Evolutionary conservation across 2,797 vertebrate genomes (phyloP).

Genomic region (Centropyge bicolor): DNA sequence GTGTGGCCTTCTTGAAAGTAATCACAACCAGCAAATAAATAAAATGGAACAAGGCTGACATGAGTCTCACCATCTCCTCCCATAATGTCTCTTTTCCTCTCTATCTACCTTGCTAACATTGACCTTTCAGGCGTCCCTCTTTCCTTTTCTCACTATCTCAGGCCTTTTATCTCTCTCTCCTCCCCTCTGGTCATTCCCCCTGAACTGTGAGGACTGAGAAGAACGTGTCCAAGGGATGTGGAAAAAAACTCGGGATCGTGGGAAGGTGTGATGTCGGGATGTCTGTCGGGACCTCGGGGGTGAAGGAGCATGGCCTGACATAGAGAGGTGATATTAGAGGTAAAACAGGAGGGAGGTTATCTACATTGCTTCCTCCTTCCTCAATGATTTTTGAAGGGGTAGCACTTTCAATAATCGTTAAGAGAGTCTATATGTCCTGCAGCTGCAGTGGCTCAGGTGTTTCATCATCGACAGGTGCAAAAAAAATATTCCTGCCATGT

Average conservation of each 20-base stretch:
- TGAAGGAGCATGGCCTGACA: constrained; percentile 33
- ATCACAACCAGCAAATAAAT: constrained; percentile 39
- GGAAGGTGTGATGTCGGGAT: constrained; percentile 60
- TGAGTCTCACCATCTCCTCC: constrained; percentile 3
- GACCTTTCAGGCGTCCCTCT: constrained; percentile 47
- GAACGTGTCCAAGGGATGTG: constrained; percentile 49
- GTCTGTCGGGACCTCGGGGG: constrained; percentile 57
- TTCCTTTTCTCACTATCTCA: constrained; percentile 58
- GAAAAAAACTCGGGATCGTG: constrained; percentile 43
- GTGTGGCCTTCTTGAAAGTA: constrained; percentile 21
- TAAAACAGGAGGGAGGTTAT: not conserved
- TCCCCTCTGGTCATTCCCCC: constrained; percentile 57
- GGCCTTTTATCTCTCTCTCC: constrained; percentile 45
- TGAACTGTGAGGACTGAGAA: constrained; percentile 60
- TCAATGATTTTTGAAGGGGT: not conserved
- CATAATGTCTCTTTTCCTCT: not conserved
- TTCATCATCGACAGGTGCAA: constrained; percentile 16
- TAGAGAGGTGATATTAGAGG: constrained; percentile 13
- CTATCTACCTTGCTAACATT: not conserved
- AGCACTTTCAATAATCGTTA: constrained; percentile 17
- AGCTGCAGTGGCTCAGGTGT: constrained; percentile 21
- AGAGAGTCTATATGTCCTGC: constrained; percentile 14
- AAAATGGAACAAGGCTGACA: constrained; percentile 46
- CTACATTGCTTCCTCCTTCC: not conserved
- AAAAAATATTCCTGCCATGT: not conserved